These are phyloP conservation scores for Tipula helvola DNA, from an alignment of 2,888 invertebrate genomes.

Conservation along the genomic window DNA sequence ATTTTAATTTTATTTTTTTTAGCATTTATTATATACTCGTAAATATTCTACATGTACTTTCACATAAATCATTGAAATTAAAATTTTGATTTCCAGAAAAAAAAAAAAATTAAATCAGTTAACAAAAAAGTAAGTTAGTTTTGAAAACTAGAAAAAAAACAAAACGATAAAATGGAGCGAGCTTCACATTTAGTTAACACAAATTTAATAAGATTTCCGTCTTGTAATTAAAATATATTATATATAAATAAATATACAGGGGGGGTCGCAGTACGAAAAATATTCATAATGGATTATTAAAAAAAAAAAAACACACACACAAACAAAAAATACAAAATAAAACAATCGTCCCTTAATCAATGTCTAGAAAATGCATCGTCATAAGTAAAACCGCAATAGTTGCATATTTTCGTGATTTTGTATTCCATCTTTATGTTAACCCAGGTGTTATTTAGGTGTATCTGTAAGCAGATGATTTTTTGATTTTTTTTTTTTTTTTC, in stretches of 20 bases:
- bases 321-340: background rate
- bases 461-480: background rate
- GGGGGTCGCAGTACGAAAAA: background rate
- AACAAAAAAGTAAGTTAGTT: background rate
- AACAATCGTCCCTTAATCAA: background rate
- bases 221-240: conserved; percentile 4
- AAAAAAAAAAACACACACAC: background rate
- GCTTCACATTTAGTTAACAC: conserved; percentile 4
- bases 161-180: background rate
- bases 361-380: background rate
- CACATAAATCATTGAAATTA: background rate
- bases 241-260: background rate
- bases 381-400: background rate
- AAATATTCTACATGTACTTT: background rate
- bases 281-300: background rate
- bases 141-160: background rate
- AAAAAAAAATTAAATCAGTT: background rate
- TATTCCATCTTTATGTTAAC: too few relatives aligned
- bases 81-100: background rate
- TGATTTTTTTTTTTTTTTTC: too few relatives aligned
- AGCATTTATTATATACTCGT: background rate
- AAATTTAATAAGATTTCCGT: conserved; percentile 4
- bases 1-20: background rate
- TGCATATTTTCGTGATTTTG: background rate
- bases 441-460: background rate